Conservation (phyloP, 2,888 invertebrate genomes). For the Drosophila mulleri region DNA sequence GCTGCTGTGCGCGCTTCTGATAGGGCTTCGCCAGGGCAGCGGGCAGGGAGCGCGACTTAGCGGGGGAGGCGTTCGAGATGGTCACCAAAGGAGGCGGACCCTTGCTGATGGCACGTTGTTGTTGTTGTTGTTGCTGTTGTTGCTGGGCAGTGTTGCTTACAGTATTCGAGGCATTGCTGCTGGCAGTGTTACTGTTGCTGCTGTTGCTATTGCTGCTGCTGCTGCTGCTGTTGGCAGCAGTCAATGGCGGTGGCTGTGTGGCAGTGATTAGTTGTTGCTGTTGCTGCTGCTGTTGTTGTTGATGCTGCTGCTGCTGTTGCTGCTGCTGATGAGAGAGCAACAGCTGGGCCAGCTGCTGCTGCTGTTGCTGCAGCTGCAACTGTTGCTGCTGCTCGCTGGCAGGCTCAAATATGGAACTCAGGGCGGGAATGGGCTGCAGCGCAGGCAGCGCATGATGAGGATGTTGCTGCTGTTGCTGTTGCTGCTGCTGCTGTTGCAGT, state of each 20-base stretch:
- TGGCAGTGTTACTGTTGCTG: constrained; percentile 57
- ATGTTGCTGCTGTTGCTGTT: constrained; percentile 48
- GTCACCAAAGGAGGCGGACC: constrained; percentile 66
- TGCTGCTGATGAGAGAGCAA: constrained; percentile 62
- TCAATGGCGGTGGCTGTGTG: constrained; percentile 80
- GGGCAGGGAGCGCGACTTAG: constrained; percentile 46
- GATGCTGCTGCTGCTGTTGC: constrained; percentile 56
- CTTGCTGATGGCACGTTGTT: constrained; percentile 60
- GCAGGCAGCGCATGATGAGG: constrained; percentile 79
- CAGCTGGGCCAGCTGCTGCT: constrained; percentile 71
- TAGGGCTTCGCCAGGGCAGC: constrained; percentile 76
- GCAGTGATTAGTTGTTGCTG: constrained; percentile 74
- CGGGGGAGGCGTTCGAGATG: constrained; percentile 54
- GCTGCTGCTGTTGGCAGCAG: constrained; percentile 63
- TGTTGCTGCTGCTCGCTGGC: constrained; percentile 71
- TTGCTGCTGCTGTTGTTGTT: constrained; percentile 53
- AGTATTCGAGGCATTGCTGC: constrained; percentile 17
- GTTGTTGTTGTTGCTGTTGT: constrained; percentile 27
- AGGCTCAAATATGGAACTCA: constrained; percentile 83
- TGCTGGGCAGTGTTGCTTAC: constrained; percentile 28
- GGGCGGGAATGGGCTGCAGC: constrained; percentile 83
- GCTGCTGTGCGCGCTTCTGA: constrained; percentile 70
- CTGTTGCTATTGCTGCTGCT: constrained; percentile 43
- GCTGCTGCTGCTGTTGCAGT: constrained; percentile 51
- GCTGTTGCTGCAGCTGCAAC: constrained; percentile 44